Evolutionary conservation across 2,113 vertebrate species (phyloP).

Genomic region (Thryonomys swinderianus): DNA sequence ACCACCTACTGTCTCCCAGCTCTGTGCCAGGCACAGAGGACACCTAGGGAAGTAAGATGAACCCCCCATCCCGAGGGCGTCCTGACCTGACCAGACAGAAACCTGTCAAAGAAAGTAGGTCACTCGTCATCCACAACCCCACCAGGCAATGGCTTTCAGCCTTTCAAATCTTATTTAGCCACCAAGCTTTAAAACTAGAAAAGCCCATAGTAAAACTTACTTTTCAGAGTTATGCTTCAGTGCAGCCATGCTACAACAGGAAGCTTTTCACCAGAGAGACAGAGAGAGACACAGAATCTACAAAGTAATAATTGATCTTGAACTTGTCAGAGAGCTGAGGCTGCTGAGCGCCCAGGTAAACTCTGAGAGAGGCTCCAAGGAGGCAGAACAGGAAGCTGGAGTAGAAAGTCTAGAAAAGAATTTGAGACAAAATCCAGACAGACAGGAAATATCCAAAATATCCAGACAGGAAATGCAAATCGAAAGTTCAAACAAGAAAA

Average conservation of each 20-base stretch:
- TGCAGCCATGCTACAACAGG: not conserved
- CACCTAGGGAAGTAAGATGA: not conserved
- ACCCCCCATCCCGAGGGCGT: not conserved
- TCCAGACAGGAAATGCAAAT: not conserved
- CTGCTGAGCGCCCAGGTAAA: not conserved
- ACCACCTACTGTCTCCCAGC: not conserved
- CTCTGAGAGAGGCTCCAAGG: not conserved
- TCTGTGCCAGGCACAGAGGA: not conserved
- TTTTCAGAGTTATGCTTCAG: not conserved
- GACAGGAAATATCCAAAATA: not conserved
- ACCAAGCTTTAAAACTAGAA: not conserved
- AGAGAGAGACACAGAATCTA: not conserved
- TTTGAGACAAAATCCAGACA: not conserved
- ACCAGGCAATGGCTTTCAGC: not conserved
- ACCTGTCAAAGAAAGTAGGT: not conserved
- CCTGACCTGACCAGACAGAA: not conserved
- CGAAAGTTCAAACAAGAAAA: not conserved
- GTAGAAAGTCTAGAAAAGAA: not conserved
- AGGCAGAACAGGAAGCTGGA: not conserved
- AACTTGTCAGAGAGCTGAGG: not conserved
- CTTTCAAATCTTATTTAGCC: not conserved
- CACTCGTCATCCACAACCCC: not conserved
- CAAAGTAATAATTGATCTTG: not conserved
- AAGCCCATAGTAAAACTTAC: not conserved
- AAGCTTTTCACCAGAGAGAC: not conserved